These are phyloP conservation scores for Eolophus roseicapilla DNA, from an alignment of 2,113 vertebrate genomes.

Conservation along the genomic window DNA sequence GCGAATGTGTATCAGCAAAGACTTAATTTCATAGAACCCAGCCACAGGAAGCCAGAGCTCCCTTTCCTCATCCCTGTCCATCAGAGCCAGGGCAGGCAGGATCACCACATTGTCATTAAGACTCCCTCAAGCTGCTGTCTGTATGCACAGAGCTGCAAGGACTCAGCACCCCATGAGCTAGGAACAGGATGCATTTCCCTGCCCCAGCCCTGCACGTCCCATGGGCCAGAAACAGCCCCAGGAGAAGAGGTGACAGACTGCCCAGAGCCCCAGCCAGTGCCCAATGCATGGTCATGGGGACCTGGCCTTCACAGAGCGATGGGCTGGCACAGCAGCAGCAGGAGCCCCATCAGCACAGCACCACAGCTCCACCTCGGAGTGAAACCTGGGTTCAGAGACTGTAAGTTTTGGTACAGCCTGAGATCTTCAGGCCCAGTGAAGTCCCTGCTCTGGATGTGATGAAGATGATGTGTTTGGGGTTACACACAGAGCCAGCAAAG, in stretches of 20 bases:
- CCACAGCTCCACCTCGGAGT: not conserved
- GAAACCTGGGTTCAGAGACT: not conserved
- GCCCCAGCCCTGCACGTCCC: not conserved
- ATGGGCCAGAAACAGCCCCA: not conserved
- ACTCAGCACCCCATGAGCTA: not conserved
- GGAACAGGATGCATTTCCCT: not conserved
- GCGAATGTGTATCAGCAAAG: not conserved
- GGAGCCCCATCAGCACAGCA: not conserved
- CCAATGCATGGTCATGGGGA: fast-evolving
- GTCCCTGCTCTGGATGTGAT: not conserved
- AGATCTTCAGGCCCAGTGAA: not conserved
- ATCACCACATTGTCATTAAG: not conserved
- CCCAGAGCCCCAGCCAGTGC: not conserved
- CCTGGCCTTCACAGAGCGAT: not conserved
- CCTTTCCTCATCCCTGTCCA: not conserved
- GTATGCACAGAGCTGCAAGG: not conserved
- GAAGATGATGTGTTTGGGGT: not conserved
- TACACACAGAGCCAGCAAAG: not conserved
- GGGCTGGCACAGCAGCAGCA: not conserved
- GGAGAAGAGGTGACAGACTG: not conserved
- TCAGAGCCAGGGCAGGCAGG: not conserved
- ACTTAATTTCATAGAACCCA: not conserved
- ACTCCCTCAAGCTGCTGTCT: not conserved
- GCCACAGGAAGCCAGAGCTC: not conserved
- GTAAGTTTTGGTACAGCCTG: not conserved